phyloP scores from a whole-genome alignment of 1,140 invertebrate genomes.

The Bombus waltoni region DNA sequence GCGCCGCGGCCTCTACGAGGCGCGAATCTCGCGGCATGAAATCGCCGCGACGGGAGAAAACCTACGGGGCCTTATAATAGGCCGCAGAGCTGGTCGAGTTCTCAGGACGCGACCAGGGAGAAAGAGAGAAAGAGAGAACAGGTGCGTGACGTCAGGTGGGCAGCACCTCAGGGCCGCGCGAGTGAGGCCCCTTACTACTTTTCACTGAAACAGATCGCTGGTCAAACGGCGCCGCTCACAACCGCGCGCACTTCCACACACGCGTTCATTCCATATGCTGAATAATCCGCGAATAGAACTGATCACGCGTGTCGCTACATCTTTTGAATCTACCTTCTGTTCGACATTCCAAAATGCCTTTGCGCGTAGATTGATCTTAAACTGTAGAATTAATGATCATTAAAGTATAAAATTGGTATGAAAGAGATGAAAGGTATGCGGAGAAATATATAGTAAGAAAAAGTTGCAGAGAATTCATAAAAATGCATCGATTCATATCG shows the following conservation, averaged over 20 bases:
- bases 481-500: too few species aligned
- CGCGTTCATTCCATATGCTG: constrained; percentile 9
- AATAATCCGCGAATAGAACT: constrained; percentile 14
- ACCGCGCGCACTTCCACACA: constrained; percentile 27
- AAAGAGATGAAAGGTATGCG: too few species aligned
- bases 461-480: too few species aligned
- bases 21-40: constrained; percentile 73
- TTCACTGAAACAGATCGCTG: constrained; percentile 67
- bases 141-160: constrained; percentile 83
- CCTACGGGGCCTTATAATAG: constrained; percentile 67
- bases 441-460: too few species aligned
- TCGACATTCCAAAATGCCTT: background rate
- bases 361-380: background rate
- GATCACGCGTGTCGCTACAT: background rate
- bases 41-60: constrained; percentile 66
- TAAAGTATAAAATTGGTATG: background rate
- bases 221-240: constrained; percentile 62
- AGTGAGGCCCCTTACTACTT: constrained; percentile 57
- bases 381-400: background rate
- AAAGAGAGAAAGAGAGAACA: constrained; percentile 77
- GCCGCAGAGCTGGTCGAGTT: constrained; percentile 62
- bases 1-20: constrained; percentile 61
- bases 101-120: constrained; percentile 51
- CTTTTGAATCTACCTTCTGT: background rate
- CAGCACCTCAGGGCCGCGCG: constrained; percentile 79